Evolutionary conservation across 2,888 invertebrate genomes (phyloP), one percentile per base, ranked within the genome.

Genomic region (Melanotus villosus): DNA sequence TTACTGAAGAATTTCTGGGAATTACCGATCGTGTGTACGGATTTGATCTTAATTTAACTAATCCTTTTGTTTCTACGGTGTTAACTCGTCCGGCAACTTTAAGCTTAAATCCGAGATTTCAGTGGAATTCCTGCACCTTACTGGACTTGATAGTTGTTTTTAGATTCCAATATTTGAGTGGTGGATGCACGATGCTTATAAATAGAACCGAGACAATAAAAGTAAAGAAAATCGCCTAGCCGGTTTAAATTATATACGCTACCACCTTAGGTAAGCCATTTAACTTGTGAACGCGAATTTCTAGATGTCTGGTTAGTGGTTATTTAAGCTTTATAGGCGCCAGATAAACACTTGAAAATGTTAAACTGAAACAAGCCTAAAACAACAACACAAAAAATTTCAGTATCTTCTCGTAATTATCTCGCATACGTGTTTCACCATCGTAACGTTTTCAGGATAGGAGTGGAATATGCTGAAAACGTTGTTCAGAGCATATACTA

Each of bases 211-310:
- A 65, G 47, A 62, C 52, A 65, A 65, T 50, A 65, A 70, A 57
- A 65, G 58, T 45, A 63, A 63, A 58, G 69, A 65, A 57, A 65
- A 68, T 52, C 32, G 14, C 41, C 36, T 65, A 76, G 75, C 77
- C 76, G 77, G 76, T 77, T 77, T 77, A 76, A 76, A 76, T 75
- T 76, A 75, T 76, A 75, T 63, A 75, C 74, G 73, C 73, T 70
- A 74, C 68, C 34, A 68, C 74, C 54, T 54, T 56, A 41, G 52
- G 64, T 56, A 62, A 64, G 56, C 64, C 38, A 64, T 62, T 67
- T 67, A 66, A 21, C 26, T 62, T 60, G 43, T 41, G 16, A 67
- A 62, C 56, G 54, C 47, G 56, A 50, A 60, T 67, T 60, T 62
- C 62, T 64, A 34, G 43, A 62, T 62, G 67, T 62, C 67, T 66